These are phyloP conservation scores for Drosophila recens DNA, from an alignment of 2,888 invertebrate species.

Conservation along the genomic window DNA sequence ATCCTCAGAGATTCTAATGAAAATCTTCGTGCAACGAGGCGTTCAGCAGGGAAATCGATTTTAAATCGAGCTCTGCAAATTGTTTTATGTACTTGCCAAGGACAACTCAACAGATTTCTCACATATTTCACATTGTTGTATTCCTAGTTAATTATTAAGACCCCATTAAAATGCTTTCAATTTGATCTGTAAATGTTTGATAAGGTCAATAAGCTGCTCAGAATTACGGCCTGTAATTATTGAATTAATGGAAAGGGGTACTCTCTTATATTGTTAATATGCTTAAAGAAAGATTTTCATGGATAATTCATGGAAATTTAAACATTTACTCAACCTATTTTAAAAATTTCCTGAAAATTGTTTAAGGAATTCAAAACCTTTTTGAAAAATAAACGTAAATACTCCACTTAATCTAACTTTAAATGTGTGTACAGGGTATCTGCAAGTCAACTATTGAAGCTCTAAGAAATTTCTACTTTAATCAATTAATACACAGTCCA, in stretches of 20 bases:
- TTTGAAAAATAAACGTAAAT: background rate
- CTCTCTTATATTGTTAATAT: too few species aligned
- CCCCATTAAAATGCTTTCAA: slow-evolving; percentile 13
- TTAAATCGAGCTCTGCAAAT: slow-evolving; percentile 46
- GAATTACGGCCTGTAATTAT: background rate
- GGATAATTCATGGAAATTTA: too few species aligned
- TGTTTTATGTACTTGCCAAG: slow-evolving; percentile 29
- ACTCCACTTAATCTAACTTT: background rate
- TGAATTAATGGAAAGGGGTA: background rate
- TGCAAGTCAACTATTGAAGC: background rate
- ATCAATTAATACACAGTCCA: slow-evolving; percentile 11
- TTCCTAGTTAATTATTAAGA: slow-evolving; percentile 21
- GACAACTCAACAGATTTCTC: slow-evolving; percentile 5
- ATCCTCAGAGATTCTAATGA: slow-evolving; percentile 24
- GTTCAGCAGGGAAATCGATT: slow-evolving; percentile 25
- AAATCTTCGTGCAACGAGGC: slow-evolving; percentile 22
- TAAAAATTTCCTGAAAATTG: background rate
- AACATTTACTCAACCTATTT: background rate
- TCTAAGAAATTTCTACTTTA: background rate
- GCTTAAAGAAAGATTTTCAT: too few species aligned
- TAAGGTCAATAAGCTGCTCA: background rate
- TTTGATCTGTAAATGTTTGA: slow-evolving; percentile 16
- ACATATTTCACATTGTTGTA: slow-evolving; percentile 2
- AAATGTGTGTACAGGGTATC: background rate
- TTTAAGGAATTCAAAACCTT: background rate